These are phyloP conservation scores for Hestina assimilis DNA, from an alignment of 1,140 invertebrate genomes.

Conservation along the genomic window DNA sequence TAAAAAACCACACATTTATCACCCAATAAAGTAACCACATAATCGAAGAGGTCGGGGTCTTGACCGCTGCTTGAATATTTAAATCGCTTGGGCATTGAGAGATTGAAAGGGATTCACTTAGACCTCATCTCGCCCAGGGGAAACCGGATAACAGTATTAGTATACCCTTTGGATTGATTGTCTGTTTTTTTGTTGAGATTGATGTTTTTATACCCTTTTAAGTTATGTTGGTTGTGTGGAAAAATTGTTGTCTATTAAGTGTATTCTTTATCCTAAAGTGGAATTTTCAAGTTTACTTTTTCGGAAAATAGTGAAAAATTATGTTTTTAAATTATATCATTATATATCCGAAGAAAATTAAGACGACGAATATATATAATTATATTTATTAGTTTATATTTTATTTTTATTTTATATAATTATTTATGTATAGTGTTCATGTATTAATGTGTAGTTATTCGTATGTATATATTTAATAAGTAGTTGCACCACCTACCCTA, in stretches of 20 bases:
- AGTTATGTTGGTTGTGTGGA: background rate
- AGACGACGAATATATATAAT: too few relatives aligned
- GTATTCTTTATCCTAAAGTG: too few relatives aligned
- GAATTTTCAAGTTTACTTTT: too few relatives aligned
- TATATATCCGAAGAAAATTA: too few relatives aligned
- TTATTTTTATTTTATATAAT: too few relatives aligned
- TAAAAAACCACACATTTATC: too few relatives aligned
- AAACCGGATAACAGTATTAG: conserved; percentile 60
- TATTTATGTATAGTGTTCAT: background rate
- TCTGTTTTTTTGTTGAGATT: conserved; percentile 25
- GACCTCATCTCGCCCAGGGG: conserved; percentile 57
- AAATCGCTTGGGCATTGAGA: conserved; percentile 52
- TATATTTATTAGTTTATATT: too few relatives aligned
- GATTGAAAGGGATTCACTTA: conserved; percentile 71
- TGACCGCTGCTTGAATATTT: conserved; percentile 26
- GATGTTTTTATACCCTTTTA: conserved; percentile 18
- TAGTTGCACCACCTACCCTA: too few relatives aligned
- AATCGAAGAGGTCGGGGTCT: conserved; percentile 2
- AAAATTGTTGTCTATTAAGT: background rate
- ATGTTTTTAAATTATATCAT: too few relatives aligned
- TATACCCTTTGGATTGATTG: conserved; percentile 43
- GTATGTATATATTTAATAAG: too few relatives aligned
- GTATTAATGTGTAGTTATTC: too few relatives aligned
- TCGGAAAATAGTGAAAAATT: too few relatives aligned
- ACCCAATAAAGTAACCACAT: background rate